A percentile compares a stretch with the other conserved stretches of the same genome.
Evolutionary conservation across 2,888 invertebrate genomes (phyloP).

Genomic region (Leptopterna dolabrata): DNA sequence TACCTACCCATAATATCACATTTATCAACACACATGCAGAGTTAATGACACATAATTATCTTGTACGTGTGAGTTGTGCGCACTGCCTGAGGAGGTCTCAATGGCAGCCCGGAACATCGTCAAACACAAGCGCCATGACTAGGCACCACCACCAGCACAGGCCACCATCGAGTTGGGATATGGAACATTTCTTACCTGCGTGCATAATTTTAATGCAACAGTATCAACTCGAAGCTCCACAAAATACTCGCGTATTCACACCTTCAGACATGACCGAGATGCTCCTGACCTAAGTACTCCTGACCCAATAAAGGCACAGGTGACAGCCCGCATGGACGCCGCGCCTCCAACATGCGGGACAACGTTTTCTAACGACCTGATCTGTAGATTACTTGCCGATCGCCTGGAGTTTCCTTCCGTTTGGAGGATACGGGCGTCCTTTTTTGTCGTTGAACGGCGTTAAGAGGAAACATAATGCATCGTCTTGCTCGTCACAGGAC

Average conservation of each 20-base stretch:
- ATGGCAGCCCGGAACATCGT: no score
- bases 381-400: slow-evolving; percentile 31
- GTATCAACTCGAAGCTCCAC: no score
- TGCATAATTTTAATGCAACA: no score
- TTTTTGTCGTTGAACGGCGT: neutral
- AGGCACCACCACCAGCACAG: no score
- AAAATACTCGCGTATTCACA: neutral
- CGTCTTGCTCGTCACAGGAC: neutral
- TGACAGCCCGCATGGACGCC: slow-evolving; percentile 32
- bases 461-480: slow-evolving; percentile 33
- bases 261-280: slow-evolving; percentile 6
- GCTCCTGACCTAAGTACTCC: slow-evolving; percentile 27
- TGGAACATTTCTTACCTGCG: no score
- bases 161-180: no score
- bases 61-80: no score
- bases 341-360: slow-evolving; percentile 41
- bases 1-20: no score
- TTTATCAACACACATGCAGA: no score
- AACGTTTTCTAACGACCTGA: slow-evolving; percentile 42
- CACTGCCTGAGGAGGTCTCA: no score
- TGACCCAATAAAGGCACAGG: slow-evolving; percentile 45
- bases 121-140: no score
- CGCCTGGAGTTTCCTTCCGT: slow-evolving; percentile 37
- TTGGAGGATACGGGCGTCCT: neutral
- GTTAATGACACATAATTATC: no score